A percentile compares a stretch with the other conserved stretches of the same genome.
phyloP scores from a whole-genome alignment of 2,888 invertebrate species.

The Gymnosoma rotundatum region DNA sequence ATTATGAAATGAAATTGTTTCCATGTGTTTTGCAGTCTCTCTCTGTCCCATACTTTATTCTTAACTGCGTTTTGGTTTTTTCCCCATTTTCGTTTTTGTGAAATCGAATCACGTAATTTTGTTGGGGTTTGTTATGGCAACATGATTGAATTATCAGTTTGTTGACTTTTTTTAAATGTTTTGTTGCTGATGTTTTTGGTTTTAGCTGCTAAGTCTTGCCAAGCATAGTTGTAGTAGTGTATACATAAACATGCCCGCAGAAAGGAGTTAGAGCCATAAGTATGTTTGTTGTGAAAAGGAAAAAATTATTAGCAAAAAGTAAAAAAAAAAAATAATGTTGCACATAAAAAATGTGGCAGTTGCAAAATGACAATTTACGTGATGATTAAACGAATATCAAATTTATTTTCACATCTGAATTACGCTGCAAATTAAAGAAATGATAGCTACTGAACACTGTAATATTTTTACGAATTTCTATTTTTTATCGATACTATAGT shows the following conservation, averaged over 20 bases:
- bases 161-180: slow-evolving; percentile 75
- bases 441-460: slow-evolving; percentile 13
- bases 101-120: slow-evolving; percentile 73
- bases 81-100: slow-evolving; percentile 53
- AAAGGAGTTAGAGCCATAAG: slow-evolving; percentile 30
- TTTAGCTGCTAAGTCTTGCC: slow-evolving; percentile 22
- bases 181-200: slow-evolving; percentile 14
- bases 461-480: not conserved
- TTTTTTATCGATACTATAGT: not conserved
- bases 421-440: slow-evolving; percentile 32
- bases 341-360: slow-evolving; percentile 64
- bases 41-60: not conserved
- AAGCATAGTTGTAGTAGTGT: slow-evolving; percentile 64
- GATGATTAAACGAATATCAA: slow-evolving; percentile 66
- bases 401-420: slow-evolving; percentile 53
- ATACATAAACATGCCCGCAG: slow-evolving; percentile 1
- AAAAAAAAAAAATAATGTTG: slow-evolving; percentile 6
- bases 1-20: not conserved
- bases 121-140: slow-evolving; percentile 72
- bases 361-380: slow-evolving; percentile 68
- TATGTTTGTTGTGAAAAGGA: not conserved
- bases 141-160: slow-evolving; percentile 80
- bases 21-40: slow-evolving; percentile 26
- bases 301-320: slow-evolving; percentile 10
- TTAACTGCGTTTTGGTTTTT: not conserved